These are phyloP conservation scores for Chauna torquata DNA, from an alignment of 2,113 vertebrate genomes.

Conservation along the genomic window DNA sequence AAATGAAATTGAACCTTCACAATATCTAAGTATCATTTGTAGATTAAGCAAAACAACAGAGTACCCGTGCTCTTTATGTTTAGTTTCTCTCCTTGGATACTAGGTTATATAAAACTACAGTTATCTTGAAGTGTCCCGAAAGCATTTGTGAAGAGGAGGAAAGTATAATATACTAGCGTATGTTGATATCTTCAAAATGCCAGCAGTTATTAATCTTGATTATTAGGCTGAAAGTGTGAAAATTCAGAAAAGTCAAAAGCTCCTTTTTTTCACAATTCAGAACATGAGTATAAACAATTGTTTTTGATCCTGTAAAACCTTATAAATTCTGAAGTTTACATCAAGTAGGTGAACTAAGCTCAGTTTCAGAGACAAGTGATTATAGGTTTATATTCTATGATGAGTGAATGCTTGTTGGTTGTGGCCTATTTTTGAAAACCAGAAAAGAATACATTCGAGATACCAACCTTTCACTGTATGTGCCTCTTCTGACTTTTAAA, in stretches of 20 bases:
- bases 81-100: neutral
- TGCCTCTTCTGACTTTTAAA: neutral
- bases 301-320: neutral
- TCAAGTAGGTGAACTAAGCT: neutral
- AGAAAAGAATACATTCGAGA: neutral
- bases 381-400: neutral
- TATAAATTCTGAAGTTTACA: neutral
- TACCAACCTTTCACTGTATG: neutral
- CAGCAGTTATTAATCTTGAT: neutral
- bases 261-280: neutral
- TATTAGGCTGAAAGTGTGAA: neutral
- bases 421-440: neutral
- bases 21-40: neutral
- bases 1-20: neutral
- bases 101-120: neutral
- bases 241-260: neutral
- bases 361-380: neutral
- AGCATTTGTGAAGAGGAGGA: neutral
- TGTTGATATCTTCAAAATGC: neutral
- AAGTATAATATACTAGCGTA: neutral
- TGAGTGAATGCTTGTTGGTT: neutral
- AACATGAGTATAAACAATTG: neutral
- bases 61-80: rapidly evolving
- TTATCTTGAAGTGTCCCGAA: neutral
- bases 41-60: neutral